Base-by-base conservation (phyloP, 1,140 invertebrate genomes). In the Caligus rogercresseyi region DNA sequence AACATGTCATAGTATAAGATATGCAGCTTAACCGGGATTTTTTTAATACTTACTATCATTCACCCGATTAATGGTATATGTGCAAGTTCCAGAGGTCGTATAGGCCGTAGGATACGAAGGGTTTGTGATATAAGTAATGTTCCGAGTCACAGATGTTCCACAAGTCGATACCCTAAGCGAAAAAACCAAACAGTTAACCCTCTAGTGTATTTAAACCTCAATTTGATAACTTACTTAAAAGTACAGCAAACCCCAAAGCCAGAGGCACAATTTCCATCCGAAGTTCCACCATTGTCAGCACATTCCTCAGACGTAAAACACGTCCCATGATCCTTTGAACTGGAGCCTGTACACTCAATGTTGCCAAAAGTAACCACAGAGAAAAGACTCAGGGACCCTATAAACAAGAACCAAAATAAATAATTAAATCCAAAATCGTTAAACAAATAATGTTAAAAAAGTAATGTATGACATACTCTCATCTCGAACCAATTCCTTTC, bases 291-390 rank as follows among this genome's bases (percentile, higher is more conserved):
- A 15, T 64, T 57, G 3, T 63, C 25, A 43, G 52, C 54, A 54
- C 71, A 72, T 63, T 72, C 69, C 0, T 64, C 52, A 18, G 68
- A 31, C 64, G 81, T 80, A 66, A 83, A 78, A 67, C 84, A 87
- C 16, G 77, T 79, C 0, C 84, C 84, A 58, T 78, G 78, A 56
- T 79, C 71, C 11, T 77, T 77, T 7, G 31, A 43, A 43, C 7
- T n/a, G 63, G 73, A 75, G 52, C 71, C 71, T 13, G 71, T 69
- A 69, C 84, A 86, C 25, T 75, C 70, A 1, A 75, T 77, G 68
- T 85, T 83, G n/a, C 79, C 74, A 69, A 86, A 85, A 60, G 80
- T 76, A 19, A 85, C 77, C n/a, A 85, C 76, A 56, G 83, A 79
- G 68, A 86, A 84, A 0, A 86, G 71, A 43, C 31, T 43, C 31